Percentiles rank a stretch among this genome's conserved stretches.
Evolutionary conservation across 2,113 vertebrate species (phyloP).

Genomic region (Psittacus erithacus): DNA sequence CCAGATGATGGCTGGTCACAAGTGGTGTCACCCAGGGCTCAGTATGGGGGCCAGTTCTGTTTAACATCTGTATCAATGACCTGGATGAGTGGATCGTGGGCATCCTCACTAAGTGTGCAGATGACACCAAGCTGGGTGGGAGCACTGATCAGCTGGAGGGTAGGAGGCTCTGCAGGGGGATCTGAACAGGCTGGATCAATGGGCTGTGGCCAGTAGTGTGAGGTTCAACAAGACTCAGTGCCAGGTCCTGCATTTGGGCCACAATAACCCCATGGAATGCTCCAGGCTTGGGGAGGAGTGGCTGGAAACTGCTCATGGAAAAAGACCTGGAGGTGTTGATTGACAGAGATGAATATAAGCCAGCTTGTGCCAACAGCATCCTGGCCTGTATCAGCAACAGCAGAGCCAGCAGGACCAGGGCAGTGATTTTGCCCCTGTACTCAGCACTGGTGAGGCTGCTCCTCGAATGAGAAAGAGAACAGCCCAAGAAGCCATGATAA

Average conservation of each 20-base stretch:
- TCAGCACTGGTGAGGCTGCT: not conserved
- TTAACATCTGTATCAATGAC: not conserved
- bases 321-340: not conserved
- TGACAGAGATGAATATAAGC: not conserved
- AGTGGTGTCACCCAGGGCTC: not conserved
- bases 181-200: not conserved
- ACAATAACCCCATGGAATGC: not conserved
- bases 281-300: not conserved
- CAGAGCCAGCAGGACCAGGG: not conserved
- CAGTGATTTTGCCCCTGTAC: not conserved
- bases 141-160: not conserved
- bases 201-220: not conserved
- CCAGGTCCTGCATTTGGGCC: not conserved
- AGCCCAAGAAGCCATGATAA: slow-evolving; percentile 36
- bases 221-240: not conserved
- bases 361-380: not conserved
- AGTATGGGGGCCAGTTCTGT: not conserved
- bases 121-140: not conserved
- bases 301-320: not conserved
- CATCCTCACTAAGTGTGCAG: not conserved
- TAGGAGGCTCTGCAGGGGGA: not conserved
- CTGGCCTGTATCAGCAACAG: not conserved
- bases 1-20: not conserved
- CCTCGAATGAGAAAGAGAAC: not conserved
- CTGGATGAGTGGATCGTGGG: not conserved